Conservation (phyloP, 2,888 invertebrate genomes). For the Thereva nobilitata region DNA sequence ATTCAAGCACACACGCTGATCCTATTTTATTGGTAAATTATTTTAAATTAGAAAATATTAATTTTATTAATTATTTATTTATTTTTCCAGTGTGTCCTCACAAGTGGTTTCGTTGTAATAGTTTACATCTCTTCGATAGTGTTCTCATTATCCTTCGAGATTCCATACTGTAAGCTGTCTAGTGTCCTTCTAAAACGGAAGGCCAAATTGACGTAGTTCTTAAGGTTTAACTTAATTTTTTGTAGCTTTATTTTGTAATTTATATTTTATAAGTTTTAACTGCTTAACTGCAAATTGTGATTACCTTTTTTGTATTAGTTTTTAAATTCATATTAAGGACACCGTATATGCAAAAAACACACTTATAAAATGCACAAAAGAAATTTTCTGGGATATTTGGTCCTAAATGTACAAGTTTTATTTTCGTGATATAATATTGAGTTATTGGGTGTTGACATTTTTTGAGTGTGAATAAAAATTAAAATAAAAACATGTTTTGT, state of each 20-base stretch:
- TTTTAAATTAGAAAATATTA: neutral
- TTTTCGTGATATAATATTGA: too few species aligned
- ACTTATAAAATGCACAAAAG: too few species aligned
- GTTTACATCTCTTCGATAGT: conserved; percentile 53
- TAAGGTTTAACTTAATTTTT: conserved; percentile 16
- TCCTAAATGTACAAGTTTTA: too few species aligned
- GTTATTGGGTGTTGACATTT: too few species aligned
- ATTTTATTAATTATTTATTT: conserved; percentile 15
- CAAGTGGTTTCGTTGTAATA: conserved; percentile 53
- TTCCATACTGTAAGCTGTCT: conserved; percentile 55
- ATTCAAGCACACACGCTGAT: conserved; percentile 54
- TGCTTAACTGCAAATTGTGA: conserved; percentile 35
- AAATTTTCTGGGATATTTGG: too few species aligned
- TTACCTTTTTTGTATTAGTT: neutral
- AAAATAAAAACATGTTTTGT: too few species aligned
- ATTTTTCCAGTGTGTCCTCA: conserved; percentile 49
- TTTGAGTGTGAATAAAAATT: too few species aligned
- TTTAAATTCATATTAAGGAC: too few species aligned
- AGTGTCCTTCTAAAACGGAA: conserved; percentile 41
- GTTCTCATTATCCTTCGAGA: conserved; percentile 54
- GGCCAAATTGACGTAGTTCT: conserved; percentile 29
- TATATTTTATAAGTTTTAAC: conserved; percentile 4
- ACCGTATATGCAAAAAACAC: too few species aligned
- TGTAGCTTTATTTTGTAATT: conserved; percentile 4
- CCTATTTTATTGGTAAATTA: conserved; percentile 54